Conservation (phyloP, 1,140 invertebrate species). For the Drosophila sproati region DNA sequence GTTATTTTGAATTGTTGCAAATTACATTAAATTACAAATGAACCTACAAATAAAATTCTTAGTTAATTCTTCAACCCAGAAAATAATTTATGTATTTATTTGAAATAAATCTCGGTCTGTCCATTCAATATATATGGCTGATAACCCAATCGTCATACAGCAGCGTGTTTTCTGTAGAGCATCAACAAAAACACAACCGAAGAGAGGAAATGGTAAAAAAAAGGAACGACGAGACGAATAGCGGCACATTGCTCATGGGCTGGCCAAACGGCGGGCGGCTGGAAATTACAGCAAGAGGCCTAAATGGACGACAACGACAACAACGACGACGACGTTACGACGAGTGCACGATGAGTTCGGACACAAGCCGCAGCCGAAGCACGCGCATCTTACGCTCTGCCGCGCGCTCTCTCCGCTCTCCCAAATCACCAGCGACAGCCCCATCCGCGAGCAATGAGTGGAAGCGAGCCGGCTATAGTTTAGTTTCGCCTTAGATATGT, state of each 20-base stretch:
- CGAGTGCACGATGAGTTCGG: slow-evolving; percentile 47
- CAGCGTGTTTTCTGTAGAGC: slow-evolving; percentile 13
- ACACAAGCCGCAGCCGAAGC: slow-evolving; percentile 53
- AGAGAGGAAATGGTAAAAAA: slow-evolving; percentile 1
- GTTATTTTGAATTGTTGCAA: background rate
- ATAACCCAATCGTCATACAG: slow-evolving; percentile 38
- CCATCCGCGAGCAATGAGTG: slow-evolving; percentile 26
- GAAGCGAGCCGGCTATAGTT: slow-evolving; percentile 64
- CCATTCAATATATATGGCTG: slow-evolving; percentile 16
- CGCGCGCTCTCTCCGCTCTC: slow-evolving; percentile 44
- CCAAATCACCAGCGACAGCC: background rate
- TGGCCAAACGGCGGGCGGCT: slow-evolving; percentile 58
- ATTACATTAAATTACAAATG: background rate
- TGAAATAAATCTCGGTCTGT: background rate
- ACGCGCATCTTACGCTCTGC: slow-evolving; percentile 63
- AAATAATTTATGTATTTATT: background rate
- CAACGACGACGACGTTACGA: slow-evolving; percentile 40
- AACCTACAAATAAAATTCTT: background rate
- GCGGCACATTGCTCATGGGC: slow-evolving; percentile 65
- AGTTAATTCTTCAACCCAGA: background rate
- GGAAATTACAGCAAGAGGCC: slow-evolving; percentile 72
- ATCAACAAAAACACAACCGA: slow-evolving; percentile 47
- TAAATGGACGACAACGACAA: slow-evolving; percentile 62
- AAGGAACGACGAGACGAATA: slow-evolving; percentile 57
- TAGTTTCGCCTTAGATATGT: slow-evolving; percentile 76